These are phyloP conservation scores for Conistra vaccinii DNA, from an alignment of 2,888 invertebrate genomes.

Conservation along the genomic window DNA sequence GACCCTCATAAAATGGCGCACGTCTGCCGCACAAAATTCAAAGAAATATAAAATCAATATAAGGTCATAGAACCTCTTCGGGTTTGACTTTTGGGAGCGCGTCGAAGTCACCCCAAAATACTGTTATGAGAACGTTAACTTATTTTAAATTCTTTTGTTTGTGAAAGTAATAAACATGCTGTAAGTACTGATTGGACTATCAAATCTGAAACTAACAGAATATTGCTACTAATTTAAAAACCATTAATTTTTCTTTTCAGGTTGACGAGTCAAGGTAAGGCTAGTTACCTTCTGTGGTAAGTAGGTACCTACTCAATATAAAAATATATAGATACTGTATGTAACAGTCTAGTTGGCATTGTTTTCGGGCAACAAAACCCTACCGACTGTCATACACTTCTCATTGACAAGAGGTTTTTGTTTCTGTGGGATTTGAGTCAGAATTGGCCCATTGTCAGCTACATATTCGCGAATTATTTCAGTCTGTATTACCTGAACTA, in stretches of 20 bases:
- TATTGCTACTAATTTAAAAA: conserved; percentile 17
- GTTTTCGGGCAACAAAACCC: conserved; percentile 57
- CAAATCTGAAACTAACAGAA: conserved; percentile 5
- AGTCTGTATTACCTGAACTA: conserved; percentile 6
- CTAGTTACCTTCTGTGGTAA: conserved; percentile 10
- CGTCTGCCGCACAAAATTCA: conserved; percentile 64
- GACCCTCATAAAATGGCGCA: conserved; percentile 20
- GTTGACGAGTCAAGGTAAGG: neutral
- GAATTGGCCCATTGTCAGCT: conserved; percentile 46
- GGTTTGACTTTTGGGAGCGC: conserved; percentile 52
- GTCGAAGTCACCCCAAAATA: conserved; percentile 69
- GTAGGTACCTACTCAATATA: neutral
- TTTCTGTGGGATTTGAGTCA: conserved; percentile 65
- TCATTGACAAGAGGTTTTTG: conserved; percentile 66
- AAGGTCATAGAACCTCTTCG: conserved; percentile 59
- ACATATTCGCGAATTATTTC: conserved; percentile 24
- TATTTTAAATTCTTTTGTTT: conserved; percentile 40
- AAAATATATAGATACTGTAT: neutral
- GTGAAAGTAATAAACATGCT: conserved; percentile 24
- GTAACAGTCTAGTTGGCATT: conserved; percentile 34
- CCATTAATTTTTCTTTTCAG: conserved; percentile 9
- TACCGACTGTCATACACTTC: conserved; percentile 46
- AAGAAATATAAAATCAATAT: conserved; percentile 59
- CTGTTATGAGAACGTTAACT: conserved; percentile 41
- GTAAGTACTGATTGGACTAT: conserved; percentile 20